phyloP scores from a whole-genome alignment of 1,140 invertebrate species.

The Formica selysi region DNA sequence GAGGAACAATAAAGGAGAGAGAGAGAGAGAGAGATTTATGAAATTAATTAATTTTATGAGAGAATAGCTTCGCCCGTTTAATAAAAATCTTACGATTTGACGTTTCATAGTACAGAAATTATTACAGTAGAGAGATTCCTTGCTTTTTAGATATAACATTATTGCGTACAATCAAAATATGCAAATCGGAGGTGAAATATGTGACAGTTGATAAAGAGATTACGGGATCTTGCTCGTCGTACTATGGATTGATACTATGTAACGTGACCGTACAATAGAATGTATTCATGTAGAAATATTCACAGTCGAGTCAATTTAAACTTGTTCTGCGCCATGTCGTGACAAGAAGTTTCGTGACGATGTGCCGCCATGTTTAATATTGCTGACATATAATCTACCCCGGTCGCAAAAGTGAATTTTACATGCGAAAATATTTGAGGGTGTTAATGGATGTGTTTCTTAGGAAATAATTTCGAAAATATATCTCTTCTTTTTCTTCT shows the following conservation, averaged over 20 bases:
- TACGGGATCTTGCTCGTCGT: slow-evolving; percentile 18
- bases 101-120: not conserved
- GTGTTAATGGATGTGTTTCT: not conserved
- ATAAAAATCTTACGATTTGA: slow-evolving; percentile 7
- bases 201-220: slow-evolving; percentile 33
- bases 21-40: not conserved
- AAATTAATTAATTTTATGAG: slow-evolving; percentile 27
- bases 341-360: slow-evolving; percentile 42
- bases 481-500: not conserved
- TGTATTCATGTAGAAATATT: slow-evolving; percentile 30
- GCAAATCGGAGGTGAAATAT: slow-evolving; percentile 38
- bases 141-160: slow-evolving; percentile 3
- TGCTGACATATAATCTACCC: not conserved
- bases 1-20: not conserved
- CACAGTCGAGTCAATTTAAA: slow-evolving; percentile 28
- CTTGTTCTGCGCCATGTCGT: slow-evolving; percentile 12
- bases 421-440: not conserved
- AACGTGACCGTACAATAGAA: slow-evolving; percentile 29
- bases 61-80: not conserved
- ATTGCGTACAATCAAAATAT: not conserved
- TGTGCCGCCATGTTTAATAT: not conserved
- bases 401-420: slow-evolving; percentile 26
- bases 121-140: not conserved
- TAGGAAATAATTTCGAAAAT: not conserved
- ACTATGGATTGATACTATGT: slow-evolving; percentile 13